phyloP scores from a whole-genome alignment of 2,797 vertebrate species.

The Malacoraja senta region DNA sequence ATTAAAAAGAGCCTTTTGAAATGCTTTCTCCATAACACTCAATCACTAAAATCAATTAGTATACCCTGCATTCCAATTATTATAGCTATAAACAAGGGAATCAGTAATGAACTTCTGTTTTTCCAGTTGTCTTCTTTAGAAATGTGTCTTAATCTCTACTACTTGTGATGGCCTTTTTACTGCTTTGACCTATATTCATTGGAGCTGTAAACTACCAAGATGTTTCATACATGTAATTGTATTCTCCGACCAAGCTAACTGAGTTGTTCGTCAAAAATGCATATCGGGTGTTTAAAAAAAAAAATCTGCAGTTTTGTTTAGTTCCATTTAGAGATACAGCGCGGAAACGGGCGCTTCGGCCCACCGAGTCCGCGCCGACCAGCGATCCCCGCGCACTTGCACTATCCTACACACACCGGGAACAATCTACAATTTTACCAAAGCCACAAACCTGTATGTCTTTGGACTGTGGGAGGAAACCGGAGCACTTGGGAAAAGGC shows the following conservation, averaged over 20 bases:
- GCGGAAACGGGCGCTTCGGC: no score
- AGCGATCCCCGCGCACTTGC: no score
- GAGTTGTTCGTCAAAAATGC: no score
- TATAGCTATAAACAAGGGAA: conserved; percentile 10
- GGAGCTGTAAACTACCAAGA: not conserved
- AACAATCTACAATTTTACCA: no score
- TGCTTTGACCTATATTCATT: conserved; percentile 33
- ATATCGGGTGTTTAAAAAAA: no score
- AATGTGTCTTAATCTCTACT: conserved; percentile 19
- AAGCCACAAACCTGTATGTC: no score
- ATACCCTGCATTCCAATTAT: conserved; percentile 21
- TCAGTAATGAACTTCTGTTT: conserved; percentile 22
- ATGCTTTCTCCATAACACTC: not conserved
- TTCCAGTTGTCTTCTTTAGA: conserved; percentile 26
- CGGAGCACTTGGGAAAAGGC: no score
- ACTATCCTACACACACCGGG: no score
- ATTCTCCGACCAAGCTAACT: not conserved
- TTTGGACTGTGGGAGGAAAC: no score
- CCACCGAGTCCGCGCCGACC: no score
- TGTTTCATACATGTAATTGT: not conserved
- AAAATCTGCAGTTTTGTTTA: not conserved
- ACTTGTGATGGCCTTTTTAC: conserved; percentile 5
- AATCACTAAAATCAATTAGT: conserved; percentile 20
- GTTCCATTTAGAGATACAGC: no score
- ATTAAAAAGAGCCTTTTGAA: not conserved